phyloP scores from a whole-genome alignment of 2,797 vertebrate genomes.

The Crenichthys baileyi region DNA sequence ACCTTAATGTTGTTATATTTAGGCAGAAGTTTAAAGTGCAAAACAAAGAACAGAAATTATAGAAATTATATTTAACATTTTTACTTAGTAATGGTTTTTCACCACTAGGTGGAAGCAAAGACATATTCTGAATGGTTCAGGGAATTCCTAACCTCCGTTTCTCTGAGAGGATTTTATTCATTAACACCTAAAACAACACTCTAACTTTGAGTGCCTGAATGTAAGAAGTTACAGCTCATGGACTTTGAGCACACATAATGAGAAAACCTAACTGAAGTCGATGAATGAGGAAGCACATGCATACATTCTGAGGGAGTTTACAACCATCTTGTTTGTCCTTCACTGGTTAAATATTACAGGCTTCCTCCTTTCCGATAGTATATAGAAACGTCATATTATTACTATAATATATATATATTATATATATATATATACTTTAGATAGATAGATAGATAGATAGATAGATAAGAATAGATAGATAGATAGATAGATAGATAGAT shows the following conservation, averaged over 20 bases:
- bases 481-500: too few relatives aligned
- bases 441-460: too few relatives aligned
- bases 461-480: too few relatives aligned
- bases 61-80: slow-evolving; percentile 1
- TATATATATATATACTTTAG: too few relatives aligned
- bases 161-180: slow-evolving; percentile 47
- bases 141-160: slow-evolving; percentile 7
- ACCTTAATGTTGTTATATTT: not conserved
- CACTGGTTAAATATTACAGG: slow-evolving; percentile 5
- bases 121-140: not conserved
- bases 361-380: too few relatives aligned
- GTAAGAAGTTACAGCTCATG: slow-evolving; percentile 18
- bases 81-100: not conserved
- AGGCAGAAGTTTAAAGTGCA: not conserved
- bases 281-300: slow-evolving; percentile 38
- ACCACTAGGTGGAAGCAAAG: slow-evolving; percentile 46
- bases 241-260: slow-evolving; percentile 45
- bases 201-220: not conserved
- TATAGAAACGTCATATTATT: too few relatives aligned
- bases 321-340: not conserved
- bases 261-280: not conserved
- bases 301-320: slow-evolving; percentile 2
- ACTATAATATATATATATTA: too few relatives aligned
- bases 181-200: slow-evolving; percentile 58
- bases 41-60: slow-evolving; percentile 2